Evolutionary conservation across 2,797 vertebrate species (phyloP).

Genomic region (Eospalax fontanierii): DNA sequence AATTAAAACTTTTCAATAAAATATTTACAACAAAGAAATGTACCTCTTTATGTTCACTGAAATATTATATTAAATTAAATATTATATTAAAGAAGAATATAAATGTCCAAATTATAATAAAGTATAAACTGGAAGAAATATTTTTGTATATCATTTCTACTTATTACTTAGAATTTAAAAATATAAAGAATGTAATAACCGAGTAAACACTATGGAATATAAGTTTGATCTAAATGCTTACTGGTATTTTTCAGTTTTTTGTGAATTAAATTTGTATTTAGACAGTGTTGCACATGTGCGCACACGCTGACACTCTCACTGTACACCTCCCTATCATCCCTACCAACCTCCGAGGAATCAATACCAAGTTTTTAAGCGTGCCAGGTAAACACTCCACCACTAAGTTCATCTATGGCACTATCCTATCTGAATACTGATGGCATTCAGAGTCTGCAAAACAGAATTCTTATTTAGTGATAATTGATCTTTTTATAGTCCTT

Average conservation of each 20-base stretch:
- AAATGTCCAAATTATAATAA: constrained; percentile 4
- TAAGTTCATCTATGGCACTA: background rate
- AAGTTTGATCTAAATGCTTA: constrained; percentile 33
- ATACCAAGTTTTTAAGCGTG: background rate
- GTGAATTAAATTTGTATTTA: background rate
- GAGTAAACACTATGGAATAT: background rate
- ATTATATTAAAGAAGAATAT: too few species aligned
- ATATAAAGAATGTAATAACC: constrained; percentile 30
- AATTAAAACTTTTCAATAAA: constrained; percentile 46
- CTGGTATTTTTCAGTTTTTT: background rate
- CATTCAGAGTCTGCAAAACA: background rate
- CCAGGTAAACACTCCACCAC: background rate
- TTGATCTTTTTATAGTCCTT: background rate
- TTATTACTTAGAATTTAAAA: constrained; percentile 47
- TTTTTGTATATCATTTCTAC: constrained; percentile 14
- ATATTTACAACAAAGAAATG: constrained; percentile 53
- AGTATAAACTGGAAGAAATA: constrained; percentile 39
- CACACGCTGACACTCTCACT: background rate
- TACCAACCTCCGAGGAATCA: too few species aligned
- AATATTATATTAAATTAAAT: too few species aligned
- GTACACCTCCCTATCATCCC: background rate
- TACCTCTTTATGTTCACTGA: constrained; percentile 11
- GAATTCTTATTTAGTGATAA: background rate
- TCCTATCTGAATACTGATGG: constrained; percentile 11
- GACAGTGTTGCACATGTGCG: background rate